Evolutionary conservation across 1,140 invertebrate genomes (phyloP).

Genomic region (Drosophila erecta): DNA sequence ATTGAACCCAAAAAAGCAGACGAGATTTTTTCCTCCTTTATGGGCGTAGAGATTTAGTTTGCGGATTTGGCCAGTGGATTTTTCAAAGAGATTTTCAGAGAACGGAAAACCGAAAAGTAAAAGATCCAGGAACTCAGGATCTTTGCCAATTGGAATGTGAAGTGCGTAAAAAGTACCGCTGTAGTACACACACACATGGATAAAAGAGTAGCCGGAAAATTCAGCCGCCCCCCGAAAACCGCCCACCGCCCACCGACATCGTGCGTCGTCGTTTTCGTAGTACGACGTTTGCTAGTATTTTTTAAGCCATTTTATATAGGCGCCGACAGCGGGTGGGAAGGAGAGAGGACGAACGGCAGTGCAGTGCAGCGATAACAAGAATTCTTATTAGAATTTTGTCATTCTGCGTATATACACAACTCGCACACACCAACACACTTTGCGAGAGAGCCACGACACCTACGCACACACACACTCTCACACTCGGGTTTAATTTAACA

Average conservation of each 20-base stretch:
- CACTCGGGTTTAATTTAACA: slow-evolving; percentile 60
- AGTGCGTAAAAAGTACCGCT: slow-evolving; percentile 26
- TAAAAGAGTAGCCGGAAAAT: slow-evolving; percentile 70
- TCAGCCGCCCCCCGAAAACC: slow-evolving; percentile 30
- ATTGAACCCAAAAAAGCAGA: slow-evolving; percentile 48
- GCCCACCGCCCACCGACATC: slow-evolving; percentile 28
- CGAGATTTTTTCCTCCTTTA: slow-evolving; percentile 31
- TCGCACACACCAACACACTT: slow-evolving; percentile 4
- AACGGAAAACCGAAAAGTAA: background rate
- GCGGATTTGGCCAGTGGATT: background rate
- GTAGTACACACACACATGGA: slow-evolving; percentile 24
- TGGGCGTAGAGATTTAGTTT: slow-evolving; percentile 28
- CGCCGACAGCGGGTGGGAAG: background rate
- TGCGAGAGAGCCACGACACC: slow-evolving; percentile 41
- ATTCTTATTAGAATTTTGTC: slow-evolving; percentile 77
- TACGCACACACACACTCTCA: slow-evolving; percentile 33
- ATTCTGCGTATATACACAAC: slow-evolving; percentile 76
- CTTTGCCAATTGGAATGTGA: slow-evolving; percentile 14
- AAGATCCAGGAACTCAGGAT: background rate
- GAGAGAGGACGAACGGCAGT: background rate
- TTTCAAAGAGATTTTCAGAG: background rate
- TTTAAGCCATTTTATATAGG: slow-evolving; percentile 45
- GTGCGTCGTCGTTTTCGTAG: slow-evolving; percentile 72
- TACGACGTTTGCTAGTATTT: slow-evolving; percentile 74
- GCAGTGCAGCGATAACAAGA: slow-evolving; percentile 58